A percentile compares a stretch with the other conserved stretches of the same genome.
These are phyloP conservation scores for Intellagama lesueurii DNA, from an alignment of 2,797 vertebrate species.

Conservation along the genomic window DNA sequence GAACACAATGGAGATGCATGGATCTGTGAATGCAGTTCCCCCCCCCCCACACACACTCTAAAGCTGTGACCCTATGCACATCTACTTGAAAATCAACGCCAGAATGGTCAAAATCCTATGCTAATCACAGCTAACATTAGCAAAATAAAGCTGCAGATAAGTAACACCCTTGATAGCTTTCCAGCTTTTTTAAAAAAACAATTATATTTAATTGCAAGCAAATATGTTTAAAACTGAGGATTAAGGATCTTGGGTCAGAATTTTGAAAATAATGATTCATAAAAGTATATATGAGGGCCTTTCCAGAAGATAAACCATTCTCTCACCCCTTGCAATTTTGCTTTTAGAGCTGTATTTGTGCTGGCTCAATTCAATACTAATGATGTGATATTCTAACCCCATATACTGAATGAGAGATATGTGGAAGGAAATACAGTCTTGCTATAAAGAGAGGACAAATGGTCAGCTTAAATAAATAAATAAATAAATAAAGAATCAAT, in stretches of 20 bases:
- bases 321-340: neutral
- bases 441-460: neutral
- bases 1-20: slow-evolving; percentile 52
- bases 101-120: too few relatives aligned
- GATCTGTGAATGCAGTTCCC: slow-evolving; percentile 1
- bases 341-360: neutral
- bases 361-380: neutral
- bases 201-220: slow-evolving; percentile 25
- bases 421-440: neutral
- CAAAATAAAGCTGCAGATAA: too few relatives aligned
- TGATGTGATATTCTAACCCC: neutral
- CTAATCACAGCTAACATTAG: too few relatives aligned
- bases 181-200: neutral
- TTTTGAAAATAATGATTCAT: neutral
- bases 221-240: slow-evolving; percentile 4
- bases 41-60: slow-evolving; percentile 1
- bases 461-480: neutral
- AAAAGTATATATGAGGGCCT: slow-evolving; percentile 12
- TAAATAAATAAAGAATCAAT: neutral
- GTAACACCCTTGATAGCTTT: neutral
- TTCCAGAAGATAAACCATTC: slow-evolving; percentile 27
- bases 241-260: slow-evolving; percentile 54
- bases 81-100: neutral
- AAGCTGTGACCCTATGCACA: neutral
- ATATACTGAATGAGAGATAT: neutral